Base-by-base conservation (phyloP, 2,888 invertebrate species). In the Cenopis cana region DNA sequence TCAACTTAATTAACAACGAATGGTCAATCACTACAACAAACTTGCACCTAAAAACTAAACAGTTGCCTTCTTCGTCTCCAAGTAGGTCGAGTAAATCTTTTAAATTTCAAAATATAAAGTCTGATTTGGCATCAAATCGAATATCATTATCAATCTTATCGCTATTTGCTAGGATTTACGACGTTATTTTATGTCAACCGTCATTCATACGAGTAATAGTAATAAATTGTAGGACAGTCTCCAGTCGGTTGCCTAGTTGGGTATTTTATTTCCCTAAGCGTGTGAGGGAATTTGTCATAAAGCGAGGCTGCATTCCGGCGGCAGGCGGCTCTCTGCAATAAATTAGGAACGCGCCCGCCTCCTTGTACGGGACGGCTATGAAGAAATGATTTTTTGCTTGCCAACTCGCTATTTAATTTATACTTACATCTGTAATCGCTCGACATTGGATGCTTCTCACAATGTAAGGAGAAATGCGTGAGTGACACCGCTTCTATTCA, bases 281-380 rank as follows among this genome's bases (percentile, higher is more conserved):
- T 80, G 76, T 76, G 65, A 76, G 77, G 73, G 81, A 81, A 84
- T 84, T 82, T 81, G 81, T 83, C 79, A 77, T 81, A 82, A 80
- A 81, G 79, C 73, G 74, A 62, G 70, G 60, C 72, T 55, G 74
- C 78, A 80, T 81, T 77, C 76, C 72, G 55, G 56, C 59, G 38
- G 69, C 76, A 75, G 69, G 74, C 64, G 56, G 69, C 68, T 41
- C 55, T 68, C 54, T 66, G 78, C 72, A 77, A 77, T 80, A 79
- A 79, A 78, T 75, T 75, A 77, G 76, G 76, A 77, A 79, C 74
- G 76, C 74, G 68, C 72, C 74, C 72, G 74, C 17, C 24, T 73
- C 78, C 77, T 73, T 78, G 36, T 77, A 76, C 56, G 76, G 74
- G 61, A 54, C 55, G 70, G 73, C 80, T 78, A 75, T 76, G 78